These are phyloP conservation scores for Murina feae DNA, from an alignment of 2,113 vertebrate genomes.

Conservation along the genomic window DNA sequence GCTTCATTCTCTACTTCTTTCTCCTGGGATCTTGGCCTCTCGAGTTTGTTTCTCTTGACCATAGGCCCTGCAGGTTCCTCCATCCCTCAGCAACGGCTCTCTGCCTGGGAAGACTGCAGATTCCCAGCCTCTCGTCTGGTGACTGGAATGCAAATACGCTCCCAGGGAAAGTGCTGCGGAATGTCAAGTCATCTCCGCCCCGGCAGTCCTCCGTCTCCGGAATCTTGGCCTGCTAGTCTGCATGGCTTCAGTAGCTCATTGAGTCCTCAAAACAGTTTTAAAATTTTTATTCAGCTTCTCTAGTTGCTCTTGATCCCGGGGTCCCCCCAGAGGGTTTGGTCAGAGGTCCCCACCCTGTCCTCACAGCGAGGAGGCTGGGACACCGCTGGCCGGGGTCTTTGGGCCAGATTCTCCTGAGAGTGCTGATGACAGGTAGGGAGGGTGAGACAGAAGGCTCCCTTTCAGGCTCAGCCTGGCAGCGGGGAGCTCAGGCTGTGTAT, in stretches of 20 bases:
- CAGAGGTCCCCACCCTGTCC: background rate
- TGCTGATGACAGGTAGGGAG: accelerated
- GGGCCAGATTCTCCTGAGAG: background rate
- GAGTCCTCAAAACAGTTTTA: background rate
- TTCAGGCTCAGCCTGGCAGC: background rate
- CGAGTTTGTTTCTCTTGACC: background rate
- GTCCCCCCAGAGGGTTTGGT: no score
- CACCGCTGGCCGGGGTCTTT: background rate
- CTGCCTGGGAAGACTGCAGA: background rate
- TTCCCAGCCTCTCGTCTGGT: background rate
- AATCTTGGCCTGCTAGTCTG: background rate
- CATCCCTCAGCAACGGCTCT: background rate
- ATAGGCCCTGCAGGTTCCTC: background rate
- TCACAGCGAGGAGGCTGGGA: background rate
- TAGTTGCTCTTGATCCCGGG: background rate
- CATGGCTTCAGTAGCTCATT: background rate
- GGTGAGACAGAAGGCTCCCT: background rate
- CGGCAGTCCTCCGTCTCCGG: background rate
- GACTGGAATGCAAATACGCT: background rate
- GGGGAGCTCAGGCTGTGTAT: background rate
- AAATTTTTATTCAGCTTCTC: no score
- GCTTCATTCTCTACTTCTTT: background rate
- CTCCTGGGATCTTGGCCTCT: background rate
- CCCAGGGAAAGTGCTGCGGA: background rate
- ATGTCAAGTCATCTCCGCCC: background rate